Evolutionary conservation across 2,888 invertebrate species (phyloP), one percentile per base, ranked within the genome.

Genomic region (Heliconius sara): DNA sequence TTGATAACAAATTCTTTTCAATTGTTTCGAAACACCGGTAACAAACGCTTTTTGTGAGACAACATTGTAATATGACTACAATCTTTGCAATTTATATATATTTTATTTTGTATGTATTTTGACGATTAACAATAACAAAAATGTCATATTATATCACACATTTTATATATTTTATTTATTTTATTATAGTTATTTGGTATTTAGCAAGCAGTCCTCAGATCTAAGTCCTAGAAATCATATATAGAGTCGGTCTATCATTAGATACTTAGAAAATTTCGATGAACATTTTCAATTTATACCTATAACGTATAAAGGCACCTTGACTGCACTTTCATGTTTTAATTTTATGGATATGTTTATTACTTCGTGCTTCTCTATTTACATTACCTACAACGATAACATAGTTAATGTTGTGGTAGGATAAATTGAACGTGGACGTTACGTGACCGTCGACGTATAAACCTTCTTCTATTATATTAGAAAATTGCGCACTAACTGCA

Each of bases 251-350:
- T 80, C 82, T 83, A 82, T 39, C 5, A 74, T 85, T 87, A 86
- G 87, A 90, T 87, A 88, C 90, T 90, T 92, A 87, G 88, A 89
- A 85, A 86, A 90, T 16, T 10, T n/a, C 60, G 12, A 60, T n/a
- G 4, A n/a, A 90, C 89, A 90, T 85, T 85, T 52, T 52, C 27
- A 19, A 47, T 27, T 25, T 84, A 80, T 86, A 81, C 12, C n/a
- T 87, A 87, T 88, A 87, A 89, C 87, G 86, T 87, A 84, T 88
- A 91, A 91, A 89, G 92, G 88, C 93, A 93, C 93, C 92, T 92
- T 92, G 90, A 87, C 84, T 87, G 87, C 52, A 57, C 87, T 89
- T 89, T 90, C 89, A 39, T 74, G n/a, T 79, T 83, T 83, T 34
- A 4, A 57, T 82, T 83, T 81, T 83, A 83, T 86, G 84, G n/a